Evolutionary conservation across 2,888 invertebrate species (phyloP).

Genomic region (Aphodius sticticus): DNA sequence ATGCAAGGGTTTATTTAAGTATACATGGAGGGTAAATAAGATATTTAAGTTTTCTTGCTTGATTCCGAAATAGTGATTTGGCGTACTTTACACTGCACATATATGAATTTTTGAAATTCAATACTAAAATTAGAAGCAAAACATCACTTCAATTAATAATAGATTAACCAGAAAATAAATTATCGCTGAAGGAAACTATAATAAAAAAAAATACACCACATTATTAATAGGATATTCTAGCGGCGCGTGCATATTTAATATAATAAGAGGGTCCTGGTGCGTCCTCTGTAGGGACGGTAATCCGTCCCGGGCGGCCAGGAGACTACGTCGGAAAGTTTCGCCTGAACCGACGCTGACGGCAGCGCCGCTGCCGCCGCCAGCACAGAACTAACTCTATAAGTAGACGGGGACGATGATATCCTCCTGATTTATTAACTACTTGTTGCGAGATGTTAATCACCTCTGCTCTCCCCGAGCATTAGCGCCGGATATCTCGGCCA

Average conservation of each 20-base stretch:
- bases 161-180: too few species aligned
- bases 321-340: conserved; percentile 10
- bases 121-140: too few species aligned
- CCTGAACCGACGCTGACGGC: neutral
- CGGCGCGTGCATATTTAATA: neutral
- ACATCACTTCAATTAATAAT: too few species aligned
- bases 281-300: conserved; percentile 10
- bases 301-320: conserved; percentile 19
- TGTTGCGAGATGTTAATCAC: conserved; percentile 58
- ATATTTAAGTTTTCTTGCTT: too few species aligned
- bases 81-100: too few species aligned
- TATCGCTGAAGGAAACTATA: too few species aligned
- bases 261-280: neutral
- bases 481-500: conserved; percentile 24
- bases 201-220: neutral
- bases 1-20: too few species aligned
- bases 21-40: too few species aligned
- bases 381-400: conserved; percentile 37
- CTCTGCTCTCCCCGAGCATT: conserved; percentile 44
- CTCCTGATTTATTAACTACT: conserved; percentile 58
- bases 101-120: too few species aligned
- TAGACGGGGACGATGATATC: conserved; percentile 50
- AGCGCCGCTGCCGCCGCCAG: conserved; percentile 17
- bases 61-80: too few species aligned
- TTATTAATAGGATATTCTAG: conserved; percentile 5